Conservation (phyloP, 2,113 vertebrate genomes). For the Rostratula benghalensis region DNA sequence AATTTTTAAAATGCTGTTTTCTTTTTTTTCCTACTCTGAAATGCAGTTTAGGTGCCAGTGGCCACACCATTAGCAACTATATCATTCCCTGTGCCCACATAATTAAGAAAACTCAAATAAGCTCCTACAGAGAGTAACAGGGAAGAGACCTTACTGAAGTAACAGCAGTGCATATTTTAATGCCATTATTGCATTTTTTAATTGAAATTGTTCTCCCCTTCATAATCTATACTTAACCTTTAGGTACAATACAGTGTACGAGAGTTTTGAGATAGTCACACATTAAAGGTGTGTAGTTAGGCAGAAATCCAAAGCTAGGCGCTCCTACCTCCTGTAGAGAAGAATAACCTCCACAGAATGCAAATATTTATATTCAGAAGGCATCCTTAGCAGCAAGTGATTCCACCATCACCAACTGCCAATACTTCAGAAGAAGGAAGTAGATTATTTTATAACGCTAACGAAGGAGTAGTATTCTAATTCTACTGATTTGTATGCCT, state of each 20-base stretch:
- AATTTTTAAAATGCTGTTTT: background rate
- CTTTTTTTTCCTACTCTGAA: background rate
- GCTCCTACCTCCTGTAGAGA: background rate
- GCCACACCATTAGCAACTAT: background rate
- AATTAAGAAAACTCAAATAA: background rate
- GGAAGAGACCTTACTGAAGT: background rate
- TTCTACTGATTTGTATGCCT: background rate
- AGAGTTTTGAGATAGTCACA: background rate
- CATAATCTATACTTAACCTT: background rate
- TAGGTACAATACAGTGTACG: background rate
- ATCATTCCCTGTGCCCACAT: background rate
- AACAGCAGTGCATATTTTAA: background rate
- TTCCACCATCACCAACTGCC: background rate
- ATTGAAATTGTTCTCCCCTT: background rate
- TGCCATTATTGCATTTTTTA: background rate
- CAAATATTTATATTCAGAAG: slow-evolving; percentile 55
- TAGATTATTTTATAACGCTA: background rate
- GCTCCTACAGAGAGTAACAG: background rate
- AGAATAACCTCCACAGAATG: background rate
- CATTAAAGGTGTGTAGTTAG: background rate
- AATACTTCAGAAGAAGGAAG: background rate
- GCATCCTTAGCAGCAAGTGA: slow-evolving; percentile 22
- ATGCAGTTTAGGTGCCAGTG: background rate
- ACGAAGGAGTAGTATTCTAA: background rate
- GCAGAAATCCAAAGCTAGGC: slow-evolving; percentile 40